phyloP scores from a whole-genome alignment of 2,797 vertebrate species.

The Anguilla anguilla region DNA sequence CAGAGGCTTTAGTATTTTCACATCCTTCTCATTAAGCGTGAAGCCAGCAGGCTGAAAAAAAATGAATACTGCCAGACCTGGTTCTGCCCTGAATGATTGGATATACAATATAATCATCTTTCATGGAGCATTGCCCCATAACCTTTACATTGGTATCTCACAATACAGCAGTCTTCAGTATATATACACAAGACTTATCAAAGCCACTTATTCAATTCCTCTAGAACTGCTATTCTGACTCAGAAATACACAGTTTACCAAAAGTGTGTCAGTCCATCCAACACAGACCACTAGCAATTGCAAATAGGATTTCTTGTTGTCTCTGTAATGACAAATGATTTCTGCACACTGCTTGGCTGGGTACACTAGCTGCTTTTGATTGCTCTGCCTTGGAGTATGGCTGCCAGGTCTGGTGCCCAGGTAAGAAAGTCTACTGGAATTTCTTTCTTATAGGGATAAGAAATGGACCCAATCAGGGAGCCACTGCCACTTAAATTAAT shows the following conservation, averaged over 20 bases:
- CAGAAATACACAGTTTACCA: background rate
- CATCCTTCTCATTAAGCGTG: background rate
- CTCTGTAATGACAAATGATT: background rate
- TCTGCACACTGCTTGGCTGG: slow-evolving; percentile 5
- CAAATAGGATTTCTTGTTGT: background rate
- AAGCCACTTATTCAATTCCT: background rate
- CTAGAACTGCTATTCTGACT: background rate
- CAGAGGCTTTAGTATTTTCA: background rate
- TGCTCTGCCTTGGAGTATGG: background rate
- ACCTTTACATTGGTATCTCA: background rate
- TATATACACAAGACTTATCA: too few species aligned
- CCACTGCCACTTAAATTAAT: background rate
- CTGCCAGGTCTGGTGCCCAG: background rate
- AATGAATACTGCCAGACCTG: background rate
- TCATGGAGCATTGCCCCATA: background rate
- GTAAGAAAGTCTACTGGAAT: background rate
- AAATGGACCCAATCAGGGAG: background rate
- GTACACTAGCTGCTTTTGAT: background rate
- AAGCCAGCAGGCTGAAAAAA: background rate
- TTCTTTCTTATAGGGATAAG: background rate
- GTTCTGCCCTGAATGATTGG: background rate
- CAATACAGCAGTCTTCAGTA: background rate
- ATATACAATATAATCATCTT: background rate
- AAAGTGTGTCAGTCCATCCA: too few species aligned
- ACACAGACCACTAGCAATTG: background rate